Evolutionary conservation across 1,140 invertebrate genomes (phyloP).

Genomic region (Drosophila kurseongensis): DNA sequence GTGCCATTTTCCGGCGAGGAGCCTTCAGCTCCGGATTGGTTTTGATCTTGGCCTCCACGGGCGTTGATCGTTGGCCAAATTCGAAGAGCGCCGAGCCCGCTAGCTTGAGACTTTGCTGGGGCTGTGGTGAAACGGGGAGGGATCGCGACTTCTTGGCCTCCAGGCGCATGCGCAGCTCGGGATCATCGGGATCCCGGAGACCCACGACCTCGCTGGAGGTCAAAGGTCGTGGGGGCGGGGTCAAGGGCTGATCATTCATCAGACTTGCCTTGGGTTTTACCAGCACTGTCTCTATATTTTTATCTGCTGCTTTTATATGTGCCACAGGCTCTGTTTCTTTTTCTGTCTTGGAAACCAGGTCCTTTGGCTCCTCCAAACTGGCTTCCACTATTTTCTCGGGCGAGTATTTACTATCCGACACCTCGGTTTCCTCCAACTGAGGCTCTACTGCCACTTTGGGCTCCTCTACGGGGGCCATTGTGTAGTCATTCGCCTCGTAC

Average conservation of each 20-base stretch:
- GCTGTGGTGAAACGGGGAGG: slow-evolving; percentile 76
- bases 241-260: slow-evolving; percentile 49
- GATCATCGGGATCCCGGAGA: slow-evolving; percentile 57
- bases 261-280: slow-evolving; percentile 27
- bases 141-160: slow-evolving; percentile 72
- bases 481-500: slow-evolving; percentile 64
- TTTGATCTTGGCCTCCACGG: slow-evolving; percentile 20
- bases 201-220: slow-evolving; percentile 80
- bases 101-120: slow-evolving; percentile 58
- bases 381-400: slow-evolving; percentile 16
- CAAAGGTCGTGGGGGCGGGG: slow-evolving; percentile 74
- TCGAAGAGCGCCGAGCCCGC: slow-evolving; percentile 62
- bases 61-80: slow-evolving; percentile 42
- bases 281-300: slow-evolving; percentile 14
- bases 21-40: slow-evolving; percentile 23
- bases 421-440: neutral
- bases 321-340: neutral
- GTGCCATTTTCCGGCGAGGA: slow-evolving; percentile 20
- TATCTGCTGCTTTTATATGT: slow-evolving; percentile 7
- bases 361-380: slow-evolving; percentile 1
- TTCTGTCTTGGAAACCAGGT: neutral
- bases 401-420: slow-evolving; percentile 10
- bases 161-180: slow-evolving; percentile 65
- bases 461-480: slow-evolving; percentile 45
- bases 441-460: slow-evolving; percentile 28